A percentile compares a stretch with the other conserved stretches of the same genome.
phyloP scores from a whole-genome alignment of 2,888 invertebrate species.

The Lutraria lutraria region DNA sequence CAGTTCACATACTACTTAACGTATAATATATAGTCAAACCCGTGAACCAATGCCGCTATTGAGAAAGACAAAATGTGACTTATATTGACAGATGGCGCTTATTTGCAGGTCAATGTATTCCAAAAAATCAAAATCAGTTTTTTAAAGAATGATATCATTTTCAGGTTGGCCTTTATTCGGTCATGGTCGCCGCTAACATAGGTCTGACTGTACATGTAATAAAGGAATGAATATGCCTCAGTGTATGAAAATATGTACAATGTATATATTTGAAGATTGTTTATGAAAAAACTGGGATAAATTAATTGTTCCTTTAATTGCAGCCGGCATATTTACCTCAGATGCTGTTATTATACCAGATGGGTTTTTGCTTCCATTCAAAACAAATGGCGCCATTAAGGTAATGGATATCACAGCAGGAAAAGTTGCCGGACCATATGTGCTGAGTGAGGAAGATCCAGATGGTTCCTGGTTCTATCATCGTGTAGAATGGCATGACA shows the following conservation, averaged over 20 bases:
- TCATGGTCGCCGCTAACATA: too few relatives aligned
- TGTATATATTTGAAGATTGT: neutral
- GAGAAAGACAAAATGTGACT: neutral
- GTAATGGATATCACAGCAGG: slow-evolving; percentile 64
- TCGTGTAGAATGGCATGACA: slow-evolving; percentile 76
- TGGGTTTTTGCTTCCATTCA: slow-evolving; percentile 77
- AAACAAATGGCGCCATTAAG: slow-evolving; percentile 71
- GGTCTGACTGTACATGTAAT: neutral
- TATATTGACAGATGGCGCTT: too few relatives aligned
- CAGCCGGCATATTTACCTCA: slow-evolving; percentile 53
- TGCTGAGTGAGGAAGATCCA: slow-evolving; percentile 55
- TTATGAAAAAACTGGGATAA: neutral
- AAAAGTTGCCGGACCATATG: slow-evolving; percentile 59
- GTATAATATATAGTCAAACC: neutral
- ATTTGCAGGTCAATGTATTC: too few relatives aligned
- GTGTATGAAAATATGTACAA: neutral
- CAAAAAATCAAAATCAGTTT: too few relatives aligned
- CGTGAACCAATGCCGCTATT: neutral
- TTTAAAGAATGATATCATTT: too few relatives aligned
- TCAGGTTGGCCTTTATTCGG: too few relatives aligned
- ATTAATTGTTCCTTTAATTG: neutral
- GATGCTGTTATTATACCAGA: slow-evolving; percentile 71
- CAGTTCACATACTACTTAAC: neutral
- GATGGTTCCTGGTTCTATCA: slow-evolving; percentile 77
- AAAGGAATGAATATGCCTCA: neutral